These are phyloP conservation scores for Kryptolebias marmoratus DNA, from an alignment of 2,113 vertebrate genomes.

Conservation along the genomic window DNA sequence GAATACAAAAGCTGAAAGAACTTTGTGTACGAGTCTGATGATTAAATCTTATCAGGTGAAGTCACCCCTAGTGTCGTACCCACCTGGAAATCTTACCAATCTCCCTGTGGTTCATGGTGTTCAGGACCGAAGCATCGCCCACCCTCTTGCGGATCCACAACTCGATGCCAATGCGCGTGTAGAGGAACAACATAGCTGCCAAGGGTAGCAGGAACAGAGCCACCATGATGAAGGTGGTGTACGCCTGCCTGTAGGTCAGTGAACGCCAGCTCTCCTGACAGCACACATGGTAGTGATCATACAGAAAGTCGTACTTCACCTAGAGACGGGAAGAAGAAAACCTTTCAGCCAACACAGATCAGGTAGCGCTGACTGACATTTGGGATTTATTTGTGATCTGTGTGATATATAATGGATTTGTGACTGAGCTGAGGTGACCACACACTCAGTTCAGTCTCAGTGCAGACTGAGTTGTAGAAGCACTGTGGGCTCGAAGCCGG, in stretches of 20 bases:
- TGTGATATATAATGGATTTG: neutral
- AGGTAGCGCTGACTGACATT: neutral
- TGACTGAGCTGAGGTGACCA: neutral
- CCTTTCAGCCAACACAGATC: neutral
- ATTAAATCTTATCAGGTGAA: neutral
- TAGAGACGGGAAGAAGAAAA: slow-evolving; percentile 33
- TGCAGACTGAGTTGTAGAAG: too few species aligned
- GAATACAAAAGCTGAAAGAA: neutral
- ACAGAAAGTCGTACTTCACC: slow-evolving; percentile 88
- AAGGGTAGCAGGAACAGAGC: slow-evolving; percentile 84
- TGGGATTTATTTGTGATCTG: neutral
- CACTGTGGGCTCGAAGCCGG: neutral
- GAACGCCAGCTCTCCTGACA: slow-evolving; percentile 84
- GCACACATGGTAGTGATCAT: slow-evolving; percentile 84
- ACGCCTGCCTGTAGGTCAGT: slow-evolving; percentile 72
- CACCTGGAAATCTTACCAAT: slow-evolving; percentile 83
- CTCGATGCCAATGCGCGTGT: slow-evolving; percentile 82
- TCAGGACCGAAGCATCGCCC: slow-evolving; percentile 82
- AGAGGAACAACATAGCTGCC: slow-evolving; percentile 82
- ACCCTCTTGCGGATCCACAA: slow-evolving; percentile 85
- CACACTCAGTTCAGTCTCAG: too few species aligned
- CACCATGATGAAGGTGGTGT: slow-evolving; percentile 86
- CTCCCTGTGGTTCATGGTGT: slow-evolving; percentile 83
- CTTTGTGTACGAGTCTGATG: neutral
- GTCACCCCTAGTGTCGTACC: neutral